phyloP scores from a whole-genome alignment of 2,888 invertebrate species.

The Dicranocentrus wangi region DNA sequence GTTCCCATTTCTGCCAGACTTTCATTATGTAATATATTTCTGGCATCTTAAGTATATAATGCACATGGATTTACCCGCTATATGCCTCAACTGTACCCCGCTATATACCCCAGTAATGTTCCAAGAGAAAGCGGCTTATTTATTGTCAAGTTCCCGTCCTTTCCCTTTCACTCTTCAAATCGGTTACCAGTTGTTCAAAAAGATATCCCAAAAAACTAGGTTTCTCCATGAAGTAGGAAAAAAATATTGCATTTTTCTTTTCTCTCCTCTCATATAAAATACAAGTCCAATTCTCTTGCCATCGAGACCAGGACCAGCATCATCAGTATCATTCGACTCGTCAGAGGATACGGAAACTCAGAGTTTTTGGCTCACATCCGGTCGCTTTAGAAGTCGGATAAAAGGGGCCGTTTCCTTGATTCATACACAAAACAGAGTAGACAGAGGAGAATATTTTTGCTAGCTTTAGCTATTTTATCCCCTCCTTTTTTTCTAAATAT shows the following conservation, averaged over 20 bases:
- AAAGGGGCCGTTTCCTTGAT: conserved; percentile 72
- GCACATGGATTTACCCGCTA: neutral
- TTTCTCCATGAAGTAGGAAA: conserved; percentile 24
- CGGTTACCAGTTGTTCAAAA: conserved; percentile 54
- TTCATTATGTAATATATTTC: neutral
- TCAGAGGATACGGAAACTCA: conserved; percentile 62
- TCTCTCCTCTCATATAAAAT: conserved; percentile 32
- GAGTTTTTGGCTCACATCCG: conserved; percentile 70
- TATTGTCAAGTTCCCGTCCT: conserved; percentile 48
- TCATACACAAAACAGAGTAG: conserved; percentile 37
- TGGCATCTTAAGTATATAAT: conserved; percentile 33
- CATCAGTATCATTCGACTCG: conserved; percentile 34
- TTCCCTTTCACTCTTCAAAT: conserved; percentile 50
- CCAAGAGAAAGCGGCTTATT: conserved; percentile 45
- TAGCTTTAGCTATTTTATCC: conserved; percentile 38
- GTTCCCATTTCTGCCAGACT: conserved; percentile 27
- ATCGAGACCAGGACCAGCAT: conserved; percentile 53
- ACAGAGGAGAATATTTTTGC: conserved; percentile 31
- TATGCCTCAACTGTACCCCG: neutral
- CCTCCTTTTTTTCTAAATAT: conserved; percentile 28
- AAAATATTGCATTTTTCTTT: conserved; percentile 37
- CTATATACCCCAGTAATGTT: neutral
- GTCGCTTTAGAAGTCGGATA: conserved; percentile 68
- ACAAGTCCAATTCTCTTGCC: conserved; percentile 39
- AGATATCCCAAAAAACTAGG: conserved; percentile 50